Base-by-base conservation (phyloP, 2,113 vertebrate species). In the Leucopsar rothschildi region DNA sequence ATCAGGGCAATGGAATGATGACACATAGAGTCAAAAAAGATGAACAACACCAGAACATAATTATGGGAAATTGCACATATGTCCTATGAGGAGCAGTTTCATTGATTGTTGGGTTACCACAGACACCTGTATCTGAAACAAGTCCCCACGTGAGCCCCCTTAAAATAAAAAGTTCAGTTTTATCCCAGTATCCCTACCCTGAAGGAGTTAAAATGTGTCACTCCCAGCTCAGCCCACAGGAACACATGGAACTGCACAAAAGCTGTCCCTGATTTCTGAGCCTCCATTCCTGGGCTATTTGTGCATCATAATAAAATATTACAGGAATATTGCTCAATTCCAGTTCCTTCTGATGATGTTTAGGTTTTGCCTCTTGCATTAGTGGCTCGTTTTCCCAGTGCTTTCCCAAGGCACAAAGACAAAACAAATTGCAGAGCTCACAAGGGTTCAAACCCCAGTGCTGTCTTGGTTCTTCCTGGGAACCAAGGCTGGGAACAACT, bases 201-300 rank as follows among this genome's bases (percentile, higher is more conserved):
- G 27, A 53, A 42, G 35, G 0, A 27, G 49, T 19, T 45, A n/a
- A 45, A 92, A 40, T 0, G 0, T 24, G 47, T 27, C 21, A 9
- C 13, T 19, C 35, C 57, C 59, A 68, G 47, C 6, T 27, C 40
- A 39, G 8, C 33, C 42, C 44, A 35, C 12, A 61, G 55, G 12
- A 60, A 39, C 44, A 53, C 55, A 31, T 0, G 1, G 35, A 55
- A 27, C 24, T 27, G 23, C 37, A 69, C 37, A 23, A 35, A 40
- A 40, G 33, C 10, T 45, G 3, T 7, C 19, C 16, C 8, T 22
- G 22, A 5, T 9, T 42, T 8, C 45, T 1, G 1, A 42, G 19
- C 35, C 53, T 88, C 14, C 22, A 40, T 20, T 42, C 35, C 21
- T 1, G 2, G 25, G n/a, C 5, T 50, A 15, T 31, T 37, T 42